phyloP scores from a whole-genome alignment of 2,888 invertebrate genomes.

The Strigamia maritima region DNA sequence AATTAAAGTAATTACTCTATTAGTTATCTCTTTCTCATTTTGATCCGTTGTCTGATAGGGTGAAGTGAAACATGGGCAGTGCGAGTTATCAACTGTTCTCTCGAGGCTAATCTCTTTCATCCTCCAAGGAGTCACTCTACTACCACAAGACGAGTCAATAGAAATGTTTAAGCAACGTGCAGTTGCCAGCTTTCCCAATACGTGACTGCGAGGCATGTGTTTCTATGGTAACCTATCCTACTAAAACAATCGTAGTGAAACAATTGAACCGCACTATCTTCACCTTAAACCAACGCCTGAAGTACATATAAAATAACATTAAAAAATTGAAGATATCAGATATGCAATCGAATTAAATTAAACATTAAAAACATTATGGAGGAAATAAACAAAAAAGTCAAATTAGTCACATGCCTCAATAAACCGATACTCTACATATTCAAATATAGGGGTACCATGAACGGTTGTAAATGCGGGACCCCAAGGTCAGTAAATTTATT shows the following conservation, averaged over 20 bases:
- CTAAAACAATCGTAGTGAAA: neutral
- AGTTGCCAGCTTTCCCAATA: neutral
- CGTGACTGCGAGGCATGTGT: conserved; percentile 5
- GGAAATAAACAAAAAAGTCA: neutral
- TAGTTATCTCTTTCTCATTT: neutral
- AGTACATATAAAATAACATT: neutral
- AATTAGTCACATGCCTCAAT: neutral
- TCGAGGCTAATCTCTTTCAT: conserved; percentile 19
- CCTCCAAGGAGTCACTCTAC: neutral
- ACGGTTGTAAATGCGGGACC: neutral
- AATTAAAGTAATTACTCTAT: conserved; percentile 22
- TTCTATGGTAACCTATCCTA: neutral
- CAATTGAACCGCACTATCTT: neutral
- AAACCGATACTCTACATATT: neutral
- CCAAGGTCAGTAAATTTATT: neutral
- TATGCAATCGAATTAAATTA: neutral
- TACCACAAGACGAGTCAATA: conserved; percentile 20
- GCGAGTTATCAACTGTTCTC: conserved; percentile 6
- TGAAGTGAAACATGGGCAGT: neutral
- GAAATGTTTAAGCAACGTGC: conserved; percentile 3
- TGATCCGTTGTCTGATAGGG: neutral
- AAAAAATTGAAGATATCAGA: too few species aligned
- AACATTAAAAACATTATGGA: too few species aligned
- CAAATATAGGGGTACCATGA: neutral
- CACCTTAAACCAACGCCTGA: neutral